Percentiles rank a stretch among this genome's conserved stretches.
phyloP scores from a whole-genome alignment of 2,888 invertebrate species.

The Globia sparganii region DNA sequence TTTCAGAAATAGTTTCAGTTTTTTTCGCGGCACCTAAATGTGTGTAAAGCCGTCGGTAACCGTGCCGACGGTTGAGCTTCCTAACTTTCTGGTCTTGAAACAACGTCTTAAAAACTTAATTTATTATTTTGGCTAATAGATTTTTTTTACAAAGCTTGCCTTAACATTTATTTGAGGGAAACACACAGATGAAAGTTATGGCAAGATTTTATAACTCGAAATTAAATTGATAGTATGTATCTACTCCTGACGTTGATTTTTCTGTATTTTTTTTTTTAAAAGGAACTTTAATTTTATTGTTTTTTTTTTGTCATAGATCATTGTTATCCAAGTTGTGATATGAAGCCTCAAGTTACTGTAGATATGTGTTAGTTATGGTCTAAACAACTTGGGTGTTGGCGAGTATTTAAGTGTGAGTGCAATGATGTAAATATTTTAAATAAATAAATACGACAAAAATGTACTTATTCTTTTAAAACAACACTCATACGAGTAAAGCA shows the following conservation, averaged over 20 bases:
- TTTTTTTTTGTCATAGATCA: background rate
- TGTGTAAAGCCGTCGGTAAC: slow-evolving; percentile 1
- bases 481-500: slow-evolving; percentile 22
- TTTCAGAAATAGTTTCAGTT: background rate
- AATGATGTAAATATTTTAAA: slow-evolving; percentile 73
- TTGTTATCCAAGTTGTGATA: slow-evolving; percentile 11
- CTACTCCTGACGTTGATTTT: background rate
- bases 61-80: background rate
- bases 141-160: background rate
- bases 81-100: background rate
- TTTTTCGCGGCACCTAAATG: background rate
- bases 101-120: background rate
- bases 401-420: slow-evolving; percentile 64
- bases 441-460: slow-evolving; percentile 43
- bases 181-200: too few species aligned
- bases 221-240: background rate
- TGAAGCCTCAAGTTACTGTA: slow-evolving; percentile 47
- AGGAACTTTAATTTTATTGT: too few species aligned
- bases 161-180: background rate
- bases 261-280: background rate
- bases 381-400: slow-evolving; percentile 17
- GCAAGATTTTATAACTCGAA: background rate
- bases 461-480: slow-evolving; percentile 51
- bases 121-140: background rate
- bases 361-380: slow-evolving; percentile 45